A percentile compares a stretch with the other conserved stretches of the same genome.
Evolutionary conservation across 2,888 invertebrate species (phyloP).

Genomic region (Geotrupes spiniger): DNA sequence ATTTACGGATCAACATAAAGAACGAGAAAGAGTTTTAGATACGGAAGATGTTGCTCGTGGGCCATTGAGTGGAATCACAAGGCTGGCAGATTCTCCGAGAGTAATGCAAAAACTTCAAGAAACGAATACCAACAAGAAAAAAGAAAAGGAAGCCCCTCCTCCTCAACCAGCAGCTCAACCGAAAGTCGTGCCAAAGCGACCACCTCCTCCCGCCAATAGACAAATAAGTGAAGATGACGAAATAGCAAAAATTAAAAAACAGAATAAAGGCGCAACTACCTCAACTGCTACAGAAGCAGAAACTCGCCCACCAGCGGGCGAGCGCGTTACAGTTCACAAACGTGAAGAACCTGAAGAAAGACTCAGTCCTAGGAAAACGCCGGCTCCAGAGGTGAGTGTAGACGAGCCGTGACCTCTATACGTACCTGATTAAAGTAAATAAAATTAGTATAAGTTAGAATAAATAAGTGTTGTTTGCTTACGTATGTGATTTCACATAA

Average conservation of each 20-base stretch:
- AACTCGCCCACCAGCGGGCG: constrained; percentile 45
- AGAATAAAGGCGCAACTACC: constrained; percentile 72
- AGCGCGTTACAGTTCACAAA: constrained; percentile 53
- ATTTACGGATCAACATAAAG: constrained; percentile 63
- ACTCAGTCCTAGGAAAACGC: constrained; percentile 61
- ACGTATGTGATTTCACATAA: constrained; percentile 21
- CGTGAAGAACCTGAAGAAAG: constrained; percentile 48
- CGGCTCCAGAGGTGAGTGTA: constrained; percentile 75
- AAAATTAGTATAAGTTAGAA: constrained; percentile 24
- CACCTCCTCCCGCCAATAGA: constrained; percentile 62
- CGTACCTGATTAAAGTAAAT: constrained; percentile 45
- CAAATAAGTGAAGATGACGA: constrained; percentile 90
- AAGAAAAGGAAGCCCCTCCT: constrained; percentile 65
- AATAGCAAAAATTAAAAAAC: constrained; percentile 81
- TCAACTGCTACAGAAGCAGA: constrained; percentile 50
- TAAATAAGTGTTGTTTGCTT: constrained; percentile 39
- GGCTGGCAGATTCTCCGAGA: constrained; percentile 81
- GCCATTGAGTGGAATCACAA: constrained; percentile 85
- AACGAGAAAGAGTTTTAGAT: constrained; percentile 74
- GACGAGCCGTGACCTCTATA: constrained; percentile 51
- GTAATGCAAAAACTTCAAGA: constrained; percentile 88
- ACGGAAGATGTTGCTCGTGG: constrained; percentile 85
- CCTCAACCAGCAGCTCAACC: constrained; percentile 58
- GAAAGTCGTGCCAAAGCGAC: constrained; percentile 52
- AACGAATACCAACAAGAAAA: constrained; percentile 68